Evolutionary conservation across 2,888 invertebrate species (phyloP).

Genomic region (Hypomecis punctinalis): DNA sequence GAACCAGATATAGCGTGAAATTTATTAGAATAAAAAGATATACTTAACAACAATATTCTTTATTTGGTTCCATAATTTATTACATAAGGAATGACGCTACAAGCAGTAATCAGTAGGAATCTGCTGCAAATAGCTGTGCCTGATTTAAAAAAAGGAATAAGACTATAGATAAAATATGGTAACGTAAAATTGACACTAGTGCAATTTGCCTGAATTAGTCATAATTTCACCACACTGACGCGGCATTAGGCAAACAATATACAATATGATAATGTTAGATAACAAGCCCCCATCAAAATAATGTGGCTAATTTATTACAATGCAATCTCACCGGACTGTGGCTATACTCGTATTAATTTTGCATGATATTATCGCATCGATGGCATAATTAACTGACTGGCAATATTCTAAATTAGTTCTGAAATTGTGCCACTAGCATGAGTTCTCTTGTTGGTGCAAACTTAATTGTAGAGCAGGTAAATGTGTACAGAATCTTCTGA

Average conservation of each 20-base stretch:
- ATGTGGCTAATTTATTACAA: conserved; percentile 60
- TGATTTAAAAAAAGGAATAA: too few species aligned
- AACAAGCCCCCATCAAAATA: conserved; percentile 50
- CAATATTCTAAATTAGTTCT: conserved; percentile 33
- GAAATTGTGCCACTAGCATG: background rate
- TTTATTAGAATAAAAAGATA: too few species aligned
- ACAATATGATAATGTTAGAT: conserved; percentile 5
- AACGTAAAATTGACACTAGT: too few species aligned
- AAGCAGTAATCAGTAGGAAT: too few species aligned
- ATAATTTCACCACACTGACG: background rate
- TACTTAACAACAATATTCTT: too few species aligned
- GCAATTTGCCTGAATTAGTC: too few species aligned
- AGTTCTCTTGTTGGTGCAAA: background rate
- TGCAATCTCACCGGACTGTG: conserved; percentile 53
- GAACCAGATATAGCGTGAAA: too few species aligned
- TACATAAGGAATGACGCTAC: too few species aligned
- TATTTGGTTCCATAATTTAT: too few species aligned
- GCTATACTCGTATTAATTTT: conserved; percentile 55
- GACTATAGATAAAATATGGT: too few species aligned
- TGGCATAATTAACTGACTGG: conserved; percentile 36
- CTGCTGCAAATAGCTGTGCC: too few species aligned
- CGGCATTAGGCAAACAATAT: background rate
- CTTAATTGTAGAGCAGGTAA: background rate
- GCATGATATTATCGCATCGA: conserved; percentile 42
- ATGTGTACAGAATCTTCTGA: background rate